These are phyloP conservation scores for Telmatochromis sp. DNA, from an alignment of 2,113 vertebrate species.

Conservation along the genomic window DNA sequence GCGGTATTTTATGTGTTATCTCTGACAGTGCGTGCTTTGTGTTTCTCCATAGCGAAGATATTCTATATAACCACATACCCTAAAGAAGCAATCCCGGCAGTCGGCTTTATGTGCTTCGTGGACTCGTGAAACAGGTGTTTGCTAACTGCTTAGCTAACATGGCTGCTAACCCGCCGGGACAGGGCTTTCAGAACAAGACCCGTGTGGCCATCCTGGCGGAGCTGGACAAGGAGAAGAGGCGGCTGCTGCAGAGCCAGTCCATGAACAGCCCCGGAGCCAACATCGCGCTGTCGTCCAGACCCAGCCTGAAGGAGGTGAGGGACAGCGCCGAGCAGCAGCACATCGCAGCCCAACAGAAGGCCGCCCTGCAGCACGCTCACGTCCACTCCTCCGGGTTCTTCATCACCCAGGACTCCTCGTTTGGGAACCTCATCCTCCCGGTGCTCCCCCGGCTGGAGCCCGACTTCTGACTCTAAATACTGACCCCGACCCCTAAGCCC, in stretches of 20 bases:
- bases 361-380: conserved; percentile 91
- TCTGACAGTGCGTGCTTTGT: background rate
- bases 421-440: conserved; percentile 97
- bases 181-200: conserved; percentile 86
- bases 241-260: conserved; percentile 89
- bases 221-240: conserved; percentile 93
- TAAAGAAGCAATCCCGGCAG: background rate
- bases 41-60: background rate
- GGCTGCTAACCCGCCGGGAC: background rate
- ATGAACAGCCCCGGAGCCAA: conserved; percentile 86
- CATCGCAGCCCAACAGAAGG: conserved; percentile 94
- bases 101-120: background rate
- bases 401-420: conserved; percentile 98
- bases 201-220: conserved; percentile 93
- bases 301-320: conserved; percentile 84
- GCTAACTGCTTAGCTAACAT: background rate
- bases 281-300: conserved; percentile 77
- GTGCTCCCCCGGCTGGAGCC: conserved; percentile 88
- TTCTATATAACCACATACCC: background rate
- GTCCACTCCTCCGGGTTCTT: conserved; percentile 95
- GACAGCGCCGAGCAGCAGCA: conserved; percentile 96
- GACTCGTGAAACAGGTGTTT: background rate
- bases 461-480: conserved; percentile 74
- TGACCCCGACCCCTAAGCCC: conserved; percentile 61
- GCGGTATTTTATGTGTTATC: background rate